Evolutionary conservation across 2,888 invertebrate genomes (phyloP).

Genomic region (Thelaira solivaga): DNA sequence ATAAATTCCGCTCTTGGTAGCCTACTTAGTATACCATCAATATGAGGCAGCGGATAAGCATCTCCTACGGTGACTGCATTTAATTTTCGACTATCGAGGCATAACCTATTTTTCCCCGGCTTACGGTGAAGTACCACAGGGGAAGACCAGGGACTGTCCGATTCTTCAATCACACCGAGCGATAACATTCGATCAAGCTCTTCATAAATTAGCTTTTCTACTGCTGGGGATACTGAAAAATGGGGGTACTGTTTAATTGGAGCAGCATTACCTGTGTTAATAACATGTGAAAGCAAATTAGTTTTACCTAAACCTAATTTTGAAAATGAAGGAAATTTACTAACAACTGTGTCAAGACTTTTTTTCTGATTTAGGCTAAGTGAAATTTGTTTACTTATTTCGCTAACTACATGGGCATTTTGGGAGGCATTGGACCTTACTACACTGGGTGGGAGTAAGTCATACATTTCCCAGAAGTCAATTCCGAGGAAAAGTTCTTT

Average conservation of each 20-base stretch:
- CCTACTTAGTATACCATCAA: background rate
- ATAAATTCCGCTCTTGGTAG: background rate
- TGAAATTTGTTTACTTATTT: background rate
- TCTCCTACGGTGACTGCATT: background rate
- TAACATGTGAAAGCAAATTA: conserved; percentile 39
- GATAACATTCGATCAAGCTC: conserved; percentile 69
- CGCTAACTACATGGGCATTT: background rate
- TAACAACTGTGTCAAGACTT: background rate
- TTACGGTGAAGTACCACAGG: conserved; percentile 29
- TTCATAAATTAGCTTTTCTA: conserved; percentile 42
- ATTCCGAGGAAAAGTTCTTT: background rate
- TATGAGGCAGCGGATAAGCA: background rate
- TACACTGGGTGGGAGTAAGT: background rate
- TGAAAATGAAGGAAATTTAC: conserved; percentile 48
- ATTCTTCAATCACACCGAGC: conserved; percentile 11
- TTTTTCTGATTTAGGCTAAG: background rate
- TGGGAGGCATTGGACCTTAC: background rate
- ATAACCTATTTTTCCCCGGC: conserved; percentile 27
- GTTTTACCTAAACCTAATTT: conserved; percentile 56
- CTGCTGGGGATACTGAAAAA: conserved; percentile 43
- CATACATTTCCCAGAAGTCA: background rate
- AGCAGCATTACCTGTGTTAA: conserved; percentile 51
- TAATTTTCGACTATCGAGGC: conserved; percentile 25
- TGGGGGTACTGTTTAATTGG: conserved; percentile 62
- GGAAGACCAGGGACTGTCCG: conserved; percentile 35